Percentiles rank a stretch among this genome's conserved stretches.
These are phyloP conservation scores for Drosophila ananassae DNA, from an alignment of 1,140 invertebrate species.

Conservation along the genomic window DNA sequence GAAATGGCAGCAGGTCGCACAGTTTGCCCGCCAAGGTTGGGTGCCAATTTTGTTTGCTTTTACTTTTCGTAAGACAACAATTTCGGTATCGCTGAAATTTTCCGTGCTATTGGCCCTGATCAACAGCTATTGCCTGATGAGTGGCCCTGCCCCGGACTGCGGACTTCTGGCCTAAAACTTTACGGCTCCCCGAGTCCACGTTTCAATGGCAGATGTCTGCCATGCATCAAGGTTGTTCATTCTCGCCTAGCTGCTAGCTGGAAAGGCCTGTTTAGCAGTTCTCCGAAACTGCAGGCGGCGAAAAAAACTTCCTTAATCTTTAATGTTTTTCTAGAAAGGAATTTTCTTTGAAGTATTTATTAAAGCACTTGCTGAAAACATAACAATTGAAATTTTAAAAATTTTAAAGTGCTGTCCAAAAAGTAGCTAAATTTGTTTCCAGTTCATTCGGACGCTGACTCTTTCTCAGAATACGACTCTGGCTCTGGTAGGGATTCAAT, in stretches of 20 bases:
- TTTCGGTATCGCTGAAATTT: slow-evolving; percentile 60
- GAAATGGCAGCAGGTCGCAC: slow-evolving; percentile 65
- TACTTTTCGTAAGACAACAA: slow-evolving; percentile 67
- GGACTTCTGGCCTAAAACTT: slow-evolving; percentile 58
- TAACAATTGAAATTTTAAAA: background rate
- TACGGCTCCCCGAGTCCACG: slow-evolving; percentile 37
- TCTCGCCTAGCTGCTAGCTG: slow-evolving; percentile 3
- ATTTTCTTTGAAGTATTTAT: background rate
- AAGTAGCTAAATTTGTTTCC: slow-evolving; percentile 16
- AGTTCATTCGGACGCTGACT: background rate
- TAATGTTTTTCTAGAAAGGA: background rate
- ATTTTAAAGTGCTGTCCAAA: background rate
- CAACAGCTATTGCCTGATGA: slow-evolving; percentile 48
- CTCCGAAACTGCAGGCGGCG: slow-evolving; percentile 4
- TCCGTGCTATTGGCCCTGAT: slow-evolving; percentile 74
- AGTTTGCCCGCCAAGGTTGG: slow-evolving; percentile 35
- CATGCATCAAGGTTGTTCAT: slow-evolving; percentile 20
- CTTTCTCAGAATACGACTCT: background rate
- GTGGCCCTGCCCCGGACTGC: slow-evolving; percentile 37
- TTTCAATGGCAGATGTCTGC: slow-evolving; percentile 44
- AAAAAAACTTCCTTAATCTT: background rate
- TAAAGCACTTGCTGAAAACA: background rate
- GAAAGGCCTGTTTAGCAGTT: slow-evolving; percentile 5
- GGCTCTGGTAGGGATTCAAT: slow-evolving; percentile 33
- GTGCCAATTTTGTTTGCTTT: slow-evolving; percentile 71